phyloP scores from a whole-genome alignment of 2,113 vertebrate species.

The Sitta europaea region DNA sequence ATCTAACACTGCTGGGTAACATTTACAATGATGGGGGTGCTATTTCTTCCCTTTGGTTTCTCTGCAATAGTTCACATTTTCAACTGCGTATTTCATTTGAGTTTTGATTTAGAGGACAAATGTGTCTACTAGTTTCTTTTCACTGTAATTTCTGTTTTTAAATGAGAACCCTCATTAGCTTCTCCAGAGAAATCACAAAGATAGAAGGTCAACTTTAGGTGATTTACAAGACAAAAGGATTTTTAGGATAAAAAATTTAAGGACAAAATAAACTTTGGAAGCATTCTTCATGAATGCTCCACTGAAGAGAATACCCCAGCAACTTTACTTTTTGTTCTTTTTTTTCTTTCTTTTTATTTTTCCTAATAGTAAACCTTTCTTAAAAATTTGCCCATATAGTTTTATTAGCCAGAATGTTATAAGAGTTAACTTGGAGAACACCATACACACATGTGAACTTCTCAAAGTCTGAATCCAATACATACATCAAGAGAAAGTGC shows the following conservation, averaged over 20 bases:
- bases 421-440: not conserved
- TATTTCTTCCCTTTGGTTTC: not conserved
- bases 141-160: not conserved
- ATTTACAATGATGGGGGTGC: not conserved
- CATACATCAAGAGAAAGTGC: slow-evolving; percentile 65
- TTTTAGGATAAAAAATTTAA: not conserved
- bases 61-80: not conserved
- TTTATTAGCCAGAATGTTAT: not conserved
- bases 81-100: not conserved
- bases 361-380: not conserved
- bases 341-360: not conserved
- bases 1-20: not conserved
- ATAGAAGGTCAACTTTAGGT: not conserved
- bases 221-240: not conserved
- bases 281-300: not conserved
- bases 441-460: not conserved
- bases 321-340: not conserved
- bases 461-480: not conserved
- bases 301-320: not conserved
- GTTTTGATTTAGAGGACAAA: not conserved
- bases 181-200: not conserved
- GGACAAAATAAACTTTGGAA: not conserved
- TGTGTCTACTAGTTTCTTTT: not conserved
- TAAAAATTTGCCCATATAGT: not conserved
- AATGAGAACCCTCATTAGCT: not conserved